A percentile compares a stretch with the other conserved stretches of the same genome.
Evolutionary conservation across 2,888 invertebrate genomes (phyloP).

Genomic region (Ditula angustiorana): DNA sequence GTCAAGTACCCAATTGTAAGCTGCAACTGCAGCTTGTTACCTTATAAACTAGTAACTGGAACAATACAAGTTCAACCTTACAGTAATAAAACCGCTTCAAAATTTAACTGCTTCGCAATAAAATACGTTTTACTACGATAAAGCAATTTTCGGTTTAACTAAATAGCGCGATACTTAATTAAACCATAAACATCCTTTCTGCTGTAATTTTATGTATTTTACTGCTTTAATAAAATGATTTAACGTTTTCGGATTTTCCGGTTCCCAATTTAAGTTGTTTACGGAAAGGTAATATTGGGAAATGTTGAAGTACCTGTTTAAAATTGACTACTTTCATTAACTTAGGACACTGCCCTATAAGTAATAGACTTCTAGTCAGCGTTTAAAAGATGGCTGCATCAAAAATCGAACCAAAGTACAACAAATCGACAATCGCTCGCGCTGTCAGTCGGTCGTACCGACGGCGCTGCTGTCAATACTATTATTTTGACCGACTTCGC

Average conservation of each 20-base stretch:
- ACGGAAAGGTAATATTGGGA: neutral
- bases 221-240: conserved; percentile 18
- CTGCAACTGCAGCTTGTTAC: too few relatives aligned
- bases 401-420: too few relatives aligned
- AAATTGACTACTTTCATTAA: neutral
- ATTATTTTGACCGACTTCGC: too few relatives aligned
- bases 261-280: conserved; percentile 13
- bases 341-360: too few relatives aligned
- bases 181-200: conserved; percentile 15
- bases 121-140: conserved; percentile 6
- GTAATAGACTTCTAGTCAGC: too few relatives aligned
- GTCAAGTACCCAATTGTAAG: too few relatives aligned
- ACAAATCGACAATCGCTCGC: too few relatives aligned
- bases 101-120: conserved; percentile 10
- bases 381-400: too few relatives aligned
- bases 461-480: too few relatives aligned
- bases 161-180: conserved; percentile 13
- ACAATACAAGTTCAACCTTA: neutral
- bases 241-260: conserved; percentile 14
- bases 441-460: too few relatives aligned
- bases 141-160: conserved; percentile 14
- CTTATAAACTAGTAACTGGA: neutral
- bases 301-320: neutral
- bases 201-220: conserved; percentile 18
- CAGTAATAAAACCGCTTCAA: neutral